Base-by-base conservation (phyloP, 1,140 invertebrate species). In the Papilio glaucus region DNA sequence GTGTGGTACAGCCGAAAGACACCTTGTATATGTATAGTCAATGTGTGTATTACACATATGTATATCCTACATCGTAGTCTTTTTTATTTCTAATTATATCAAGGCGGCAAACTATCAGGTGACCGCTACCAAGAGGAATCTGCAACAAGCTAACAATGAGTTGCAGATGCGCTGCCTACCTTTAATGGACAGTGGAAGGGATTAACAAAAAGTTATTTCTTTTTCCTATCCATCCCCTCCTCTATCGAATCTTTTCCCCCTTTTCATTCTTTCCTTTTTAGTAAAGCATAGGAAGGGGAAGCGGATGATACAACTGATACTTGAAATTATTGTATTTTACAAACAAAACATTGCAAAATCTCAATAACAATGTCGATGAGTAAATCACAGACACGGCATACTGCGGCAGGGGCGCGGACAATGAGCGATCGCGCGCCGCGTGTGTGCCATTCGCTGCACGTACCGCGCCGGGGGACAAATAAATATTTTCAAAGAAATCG, bases 401-500 rank as follows among this genome's bases (percentile, higher is more conserved):
- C 72, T 10, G 15, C 57, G 42, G 41, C 38, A 62, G 75, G 75
- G 80, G 63, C 77, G 71, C 73, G 76, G 74, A 80, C 80, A 80
- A 82, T 83, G 80, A 85, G 78, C 75, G 72, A 81, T 77, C 72
- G 77, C 72, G 62, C 24, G 78, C 75, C 72, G 80, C 77, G 63
- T 41, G 29, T 53, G 41, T 60, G 39, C 60, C 60, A 86, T 84
- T 81, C 85, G 1, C 63, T 69, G 79, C 85, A 85, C 87, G 85
- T 88, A 87, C 75, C 81, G 83, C 83, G 84, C 85, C 89, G 83
- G 78, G 89, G 89, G 89, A 87, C 81, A 82, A 77, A 90, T 88
- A 87, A 87, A 90, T 86, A 88, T 90, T 83, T 83, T 76, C 73
- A 65, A 73, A 67, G 83, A 85, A 88, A 87, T 83, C 80, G 80